These are phyloP conservation scores for Chrysolina oricalcia DNA, from an alignment of 2,888 invertebrate genomes.

Conservation along the genomic window DNA sequence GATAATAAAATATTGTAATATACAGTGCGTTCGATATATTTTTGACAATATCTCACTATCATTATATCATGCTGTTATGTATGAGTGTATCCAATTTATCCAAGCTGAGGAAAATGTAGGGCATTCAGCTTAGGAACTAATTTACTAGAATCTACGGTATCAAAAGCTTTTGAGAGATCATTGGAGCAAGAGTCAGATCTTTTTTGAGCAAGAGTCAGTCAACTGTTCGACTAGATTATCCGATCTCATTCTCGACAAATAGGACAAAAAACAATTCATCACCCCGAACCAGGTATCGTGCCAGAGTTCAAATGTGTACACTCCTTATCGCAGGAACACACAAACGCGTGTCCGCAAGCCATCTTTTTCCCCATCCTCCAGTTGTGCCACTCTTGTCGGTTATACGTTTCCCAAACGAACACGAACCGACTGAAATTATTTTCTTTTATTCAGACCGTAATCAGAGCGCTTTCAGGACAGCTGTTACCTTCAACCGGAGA, in stretches of 20 bases:
- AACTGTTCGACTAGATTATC: no score
- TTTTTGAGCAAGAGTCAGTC: no score
- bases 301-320: not conserved
- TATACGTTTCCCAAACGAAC: conserved; percentile 16
- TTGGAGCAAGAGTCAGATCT: no score
- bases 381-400: conserved; percentile 1
- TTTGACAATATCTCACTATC: no score
- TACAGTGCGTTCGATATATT: no score
- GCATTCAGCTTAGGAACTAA: no score
- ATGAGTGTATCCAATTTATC: no score
- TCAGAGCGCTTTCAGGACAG: conserved; percentile 18
- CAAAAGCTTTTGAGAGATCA: no score
- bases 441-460: conserved; percentile 18
- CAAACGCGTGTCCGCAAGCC: conserved; percentile 10
- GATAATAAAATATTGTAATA: no score
- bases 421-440: conserved; percentile 10
- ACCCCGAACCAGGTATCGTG: not conserved
- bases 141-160: no score
- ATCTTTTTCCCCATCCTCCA: conserved; percentile 3
- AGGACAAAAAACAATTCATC: not conserved
- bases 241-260: not conserved
- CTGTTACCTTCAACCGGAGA: conserved; percentile 15
- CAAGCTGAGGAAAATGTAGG: no score
- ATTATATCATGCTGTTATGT: no score
- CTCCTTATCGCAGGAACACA: not conserved